Conservation (phyloP, 2,888 invertebrate genomes). For the Seira sanloemensis region DNA sequence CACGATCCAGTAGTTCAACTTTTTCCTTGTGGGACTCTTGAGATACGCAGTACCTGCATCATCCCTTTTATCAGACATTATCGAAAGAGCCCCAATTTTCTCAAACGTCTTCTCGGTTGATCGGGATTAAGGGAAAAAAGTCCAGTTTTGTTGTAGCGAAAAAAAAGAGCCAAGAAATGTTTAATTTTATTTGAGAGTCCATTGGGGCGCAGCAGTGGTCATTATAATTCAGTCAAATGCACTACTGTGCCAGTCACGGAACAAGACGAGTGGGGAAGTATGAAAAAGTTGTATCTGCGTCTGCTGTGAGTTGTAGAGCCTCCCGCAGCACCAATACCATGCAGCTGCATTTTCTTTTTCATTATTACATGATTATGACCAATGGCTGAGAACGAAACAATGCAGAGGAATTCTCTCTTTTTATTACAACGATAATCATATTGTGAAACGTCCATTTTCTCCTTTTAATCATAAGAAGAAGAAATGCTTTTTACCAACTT, state of each 20-base stretch:
- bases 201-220: constrained; percentile 55
- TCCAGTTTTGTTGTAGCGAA: not conserved
- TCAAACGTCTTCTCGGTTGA: not conserved
- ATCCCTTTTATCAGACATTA: too few relatives aligned
- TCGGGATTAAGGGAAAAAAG: not conserved
- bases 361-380: not conserved
- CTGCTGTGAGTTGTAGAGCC: not conserved
- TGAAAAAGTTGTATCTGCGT: not conserved
- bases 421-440: not conserved
- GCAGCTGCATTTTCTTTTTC: not conserved
- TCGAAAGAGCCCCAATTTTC: not conserved
- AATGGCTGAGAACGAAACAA: not conserved
- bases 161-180: not conserved
- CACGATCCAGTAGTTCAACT: constrained; percentile 74
- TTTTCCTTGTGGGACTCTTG: constrained; percentile 60
- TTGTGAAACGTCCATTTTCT: too few relatives aligned
- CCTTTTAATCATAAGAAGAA: too few relatives aligned
- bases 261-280: not conserved
- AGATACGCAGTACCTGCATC: too few relatives aligned
- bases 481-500: constrained; percentile 15
- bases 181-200: not conserved
- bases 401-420: not conserved
- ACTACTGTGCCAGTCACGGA: constrained; percentile 67
- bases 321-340: not conserved
- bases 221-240: constrained; percentile 64